Conservation (phyloP, 2,888 invertebrate species). For the Aleiodes testaceus region DNA sequence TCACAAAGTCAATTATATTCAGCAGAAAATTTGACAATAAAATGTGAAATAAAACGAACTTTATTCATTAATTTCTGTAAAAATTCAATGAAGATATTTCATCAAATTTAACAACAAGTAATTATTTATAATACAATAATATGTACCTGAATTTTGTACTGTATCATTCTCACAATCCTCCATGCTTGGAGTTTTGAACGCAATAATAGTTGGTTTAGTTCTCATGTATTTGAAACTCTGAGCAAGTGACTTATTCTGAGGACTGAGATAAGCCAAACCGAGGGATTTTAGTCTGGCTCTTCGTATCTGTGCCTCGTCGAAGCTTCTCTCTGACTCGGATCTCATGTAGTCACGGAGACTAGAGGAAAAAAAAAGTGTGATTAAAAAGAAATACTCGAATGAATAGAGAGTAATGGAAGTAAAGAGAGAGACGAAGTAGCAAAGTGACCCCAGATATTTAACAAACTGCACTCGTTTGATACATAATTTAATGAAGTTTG, state of each 20-base stretch:
- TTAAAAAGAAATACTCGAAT: neutral
- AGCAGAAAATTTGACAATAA: no score
- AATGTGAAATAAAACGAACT: no score
- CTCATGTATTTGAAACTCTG: slow-evolving; percentile 94
- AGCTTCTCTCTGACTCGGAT: slow-evolving; percentile 86
- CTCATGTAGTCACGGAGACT: slow-evolving; percentile 83
- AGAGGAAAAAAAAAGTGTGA: slow-evolving; percentile 52
- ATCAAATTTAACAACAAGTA: neutral
- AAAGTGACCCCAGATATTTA: slow-evolving; percentile 1
- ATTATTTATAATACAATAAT: neutral
- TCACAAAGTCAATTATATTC: no score
- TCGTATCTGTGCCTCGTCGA: slow-evolving; percentile 80
- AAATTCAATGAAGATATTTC: no score
- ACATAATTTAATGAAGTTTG: slow-evolving; percentile 26
- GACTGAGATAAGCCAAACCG: slow-evolving; percentile 82
- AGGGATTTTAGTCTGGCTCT: slow-evolving; percentile 79
- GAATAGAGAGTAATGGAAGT: no score
- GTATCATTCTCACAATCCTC: slow-evolving; percentile 78
- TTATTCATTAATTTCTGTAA: no score
- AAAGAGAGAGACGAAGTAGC: neutral
- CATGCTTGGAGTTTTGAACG: slow-evolving; percentile 87
- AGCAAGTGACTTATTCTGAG: slow-evolving; percentile 86
- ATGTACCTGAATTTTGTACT: slow-evolving; percentile 31
- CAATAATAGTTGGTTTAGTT: slow-evolving; percentile 90
- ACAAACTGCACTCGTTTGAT: slow-evolving; percentile 20